Evolutionary conservation across 2,888 invertebrate genomes (phyloP).

Genomic region (Odontomyia ornata): DNA sequence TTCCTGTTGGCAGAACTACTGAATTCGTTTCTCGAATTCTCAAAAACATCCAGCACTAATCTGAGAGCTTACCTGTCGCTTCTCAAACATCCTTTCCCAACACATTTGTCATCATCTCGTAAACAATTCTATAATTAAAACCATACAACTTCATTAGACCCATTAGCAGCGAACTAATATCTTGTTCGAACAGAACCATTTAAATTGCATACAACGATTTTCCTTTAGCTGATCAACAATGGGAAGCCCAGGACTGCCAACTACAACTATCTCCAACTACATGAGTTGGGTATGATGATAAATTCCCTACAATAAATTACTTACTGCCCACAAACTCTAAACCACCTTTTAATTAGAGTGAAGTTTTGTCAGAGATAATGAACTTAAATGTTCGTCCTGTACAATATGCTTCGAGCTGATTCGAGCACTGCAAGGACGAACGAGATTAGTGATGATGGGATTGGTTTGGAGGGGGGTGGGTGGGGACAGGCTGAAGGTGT

Average conservation of each 20-base stretch:
- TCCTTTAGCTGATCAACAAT: constrained; percentile 32
- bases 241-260: constrained; percentile 5
- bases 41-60: too few species aligned
- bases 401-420: constrained; percentile 32
- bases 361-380: constrained; percentile 55
- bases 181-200: constrained; percentile 35
- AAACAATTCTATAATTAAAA: constrained; percentile 27
- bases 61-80: too few species aligned
- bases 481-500: neutral
- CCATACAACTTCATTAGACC: constrained; percentile 40
- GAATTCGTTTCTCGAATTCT: too few species aligned
- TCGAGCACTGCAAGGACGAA: neutral
- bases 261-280: neutral
- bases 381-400: constrained; percentile 53
- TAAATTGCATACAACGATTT: constrained; percentile 29
- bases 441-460: neutral
- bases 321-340: constrained; percentile 55
- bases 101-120: neutral
- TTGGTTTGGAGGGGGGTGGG: too few species aligned
- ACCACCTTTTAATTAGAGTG: constrained; percentile 55
- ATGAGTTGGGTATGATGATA: constrained; percentile 52
- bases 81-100: too few species aligned
- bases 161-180: constrained; percentile 23
- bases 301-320: constrained; percentile 55
- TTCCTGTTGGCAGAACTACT: too few species aligned